These are phyloP conservation scores for Phlogophora meticulosa DNA, from an alignment of 2,888 invertebrate species.

Conservation along the genomic window DNA sequence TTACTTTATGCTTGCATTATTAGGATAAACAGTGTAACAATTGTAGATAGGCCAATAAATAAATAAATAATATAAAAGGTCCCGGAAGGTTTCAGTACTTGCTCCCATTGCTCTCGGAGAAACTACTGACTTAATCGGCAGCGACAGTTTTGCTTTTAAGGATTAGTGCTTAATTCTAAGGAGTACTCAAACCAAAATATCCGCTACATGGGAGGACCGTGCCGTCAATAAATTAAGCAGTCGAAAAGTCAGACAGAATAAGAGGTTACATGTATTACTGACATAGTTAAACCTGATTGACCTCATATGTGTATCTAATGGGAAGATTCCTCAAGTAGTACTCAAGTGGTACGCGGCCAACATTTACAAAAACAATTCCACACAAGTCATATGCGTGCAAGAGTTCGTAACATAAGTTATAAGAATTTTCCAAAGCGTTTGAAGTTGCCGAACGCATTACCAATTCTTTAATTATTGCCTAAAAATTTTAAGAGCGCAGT, in stretches of 20 bases:
- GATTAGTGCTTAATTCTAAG: background rate
- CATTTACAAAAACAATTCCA: constrained; percentile 25
- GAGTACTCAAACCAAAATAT: background rate
- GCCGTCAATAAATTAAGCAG: background rate
- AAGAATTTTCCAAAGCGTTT: constrained; percentile 48
- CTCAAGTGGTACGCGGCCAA: background rate
- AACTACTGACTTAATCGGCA: constrained; percentile 10
- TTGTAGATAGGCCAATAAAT: too few relatives aligned
- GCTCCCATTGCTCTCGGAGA: constrained; percentile 10
- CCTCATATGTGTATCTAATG: background rate
- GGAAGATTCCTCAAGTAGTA: background rate
- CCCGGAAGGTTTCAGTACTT: constrained; percentile 2
- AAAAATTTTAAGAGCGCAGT: constrained; percentile 59
- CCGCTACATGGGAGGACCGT: background rate
- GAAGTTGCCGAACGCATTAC: constrained; percentile 48
- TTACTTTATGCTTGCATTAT: too few relatives aligned
- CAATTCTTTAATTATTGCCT: constrained; percentile 53
- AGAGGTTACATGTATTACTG: background rate
- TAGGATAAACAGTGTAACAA: too few relatives aligned
- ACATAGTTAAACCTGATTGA: constrained; percentile 6
- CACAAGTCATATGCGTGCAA: constrained; percentile 36
- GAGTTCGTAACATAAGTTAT: constrained; percentile 40
- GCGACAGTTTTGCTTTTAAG: background rate
- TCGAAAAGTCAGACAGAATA: background rate
- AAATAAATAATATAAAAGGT: constrained; percentile 34